These are phyloP conservation scores for Eristalinus aeneus DNA, from an alignment of 2,888 invertebrate genomes.

Conservation along the genomic window DNA sequence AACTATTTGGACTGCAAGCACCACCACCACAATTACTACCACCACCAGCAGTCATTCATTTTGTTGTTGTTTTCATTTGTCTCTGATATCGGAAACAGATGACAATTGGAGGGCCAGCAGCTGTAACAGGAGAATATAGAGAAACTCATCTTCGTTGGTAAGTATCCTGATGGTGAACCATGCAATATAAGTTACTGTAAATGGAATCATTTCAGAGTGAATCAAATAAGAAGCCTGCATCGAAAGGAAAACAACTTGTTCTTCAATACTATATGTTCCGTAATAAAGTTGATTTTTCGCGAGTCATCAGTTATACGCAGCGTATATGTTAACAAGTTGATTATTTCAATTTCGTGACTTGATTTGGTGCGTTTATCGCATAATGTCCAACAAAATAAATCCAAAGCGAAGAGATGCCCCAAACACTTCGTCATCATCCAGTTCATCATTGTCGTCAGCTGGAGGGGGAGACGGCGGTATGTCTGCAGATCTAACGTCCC, in stretches of 20 bases:
- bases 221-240: constrained; percentile 5
- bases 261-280: constrained; percentile 41
- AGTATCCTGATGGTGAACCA: constrained; percentile 11
- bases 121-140: not conserved
- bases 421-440: constrained; percentile 80
- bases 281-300: not conserved
- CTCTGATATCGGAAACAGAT: constrained; percentile 50
- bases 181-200: not conserved
- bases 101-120: constrained; percentile 46
- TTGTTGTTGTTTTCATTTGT: constrained; percentile 68
- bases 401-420: constrained; percentile 80
- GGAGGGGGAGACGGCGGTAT: constrained; percentile 82
- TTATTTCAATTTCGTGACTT: constrained; percentile 71
- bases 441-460: constrained; percentile 80
- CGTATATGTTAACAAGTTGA: constrained; percentile 72
- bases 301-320: constrained; percentile 18
- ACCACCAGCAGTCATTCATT: constrained; percentile 52
- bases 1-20: constrained; percentile 38
- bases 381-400: constrained; percentile 81
- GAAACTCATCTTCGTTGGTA: constrained; percentile 27
- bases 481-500: constrained; percentile 93
- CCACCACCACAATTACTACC: constrained; percentile 27
- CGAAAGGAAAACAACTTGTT: not conserved
- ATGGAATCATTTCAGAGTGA: constrained; percentile 22
- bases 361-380: constrained; percentile 68